phyloP scores from a whole-genome alignment of 2,888 invertebrate species.

The Calliscelio sp. region DNA sequence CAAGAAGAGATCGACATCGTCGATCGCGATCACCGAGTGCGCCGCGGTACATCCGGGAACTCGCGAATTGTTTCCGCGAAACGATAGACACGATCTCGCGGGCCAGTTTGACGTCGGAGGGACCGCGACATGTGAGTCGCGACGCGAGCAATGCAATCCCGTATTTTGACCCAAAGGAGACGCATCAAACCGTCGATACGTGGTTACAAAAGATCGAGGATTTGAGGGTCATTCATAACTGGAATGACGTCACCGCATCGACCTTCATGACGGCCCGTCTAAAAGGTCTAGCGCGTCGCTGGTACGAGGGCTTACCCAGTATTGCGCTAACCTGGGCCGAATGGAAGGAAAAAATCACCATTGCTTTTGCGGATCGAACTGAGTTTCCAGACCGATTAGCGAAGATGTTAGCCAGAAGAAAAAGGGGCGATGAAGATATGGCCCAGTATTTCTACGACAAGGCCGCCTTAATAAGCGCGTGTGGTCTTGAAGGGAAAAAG shows the following conservation, averaged over 20 bases:
- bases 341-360: constrained; percentile 3
- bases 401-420: not conserved
- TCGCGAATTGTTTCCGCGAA: not conserved
- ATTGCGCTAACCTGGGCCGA: not conserved
- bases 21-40: no score
- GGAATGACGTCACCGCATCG: not conserved
- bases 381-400: not conserved
- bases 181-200: no score
- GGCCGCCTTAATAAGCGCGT: not conserved
- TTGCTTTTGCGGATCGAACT: not conserved
- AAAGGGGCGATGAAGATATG: not conserved
- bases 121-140: not conserved
- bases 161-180: not conserved
- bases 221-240: no score
- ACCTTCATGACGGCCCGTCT: not conserved
- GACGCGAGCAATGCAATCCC: not conserved
- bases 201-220: no score
- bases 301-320: not conserved
- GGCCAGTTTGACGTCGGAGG: not conserved
- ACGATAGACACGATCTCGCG: not conserved
- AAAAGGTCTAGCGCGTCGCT: not conserved
- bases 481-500: not conserved
- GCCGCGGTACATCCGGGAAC: not conserved
- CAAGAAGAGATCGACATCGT: no score
- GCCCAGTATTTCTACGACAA: constrained; percentile 26